Percentiles rank a stretch among this genome's conserved stretches.
Conservation (phyloP, 2,888 invertebrate genomes). For the Tetanocera ferruginea region DNA sequence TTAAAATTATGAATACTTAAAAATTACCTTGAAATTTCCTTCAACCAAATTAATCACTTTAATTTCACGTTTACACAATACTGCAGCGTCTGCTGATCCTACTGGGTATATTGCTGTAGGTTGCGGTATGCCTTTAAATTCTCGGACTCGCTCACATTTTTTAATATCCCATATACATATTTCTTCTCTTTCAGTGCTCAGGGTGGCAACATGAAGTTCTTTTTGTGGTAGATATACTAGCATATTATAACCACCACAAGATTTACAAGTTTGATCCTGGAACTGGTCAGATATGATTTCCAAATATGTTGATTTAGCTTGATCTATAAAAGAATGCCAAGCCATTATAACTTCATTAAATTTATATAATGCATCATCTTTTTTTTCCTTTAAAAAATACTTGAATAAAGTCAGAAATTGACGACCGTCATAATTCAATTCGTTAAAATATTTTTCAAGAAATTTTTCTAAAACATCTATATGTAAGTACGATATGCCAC, state of each 20-base stretch:
- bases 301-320: conserved; percentile 70
- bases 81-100: conserved; percentile 81
- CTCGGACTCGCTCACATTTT: conserved; percentile 77
- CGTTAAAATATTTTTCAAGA: conserved; percentile 79
- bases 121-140: conserved; percentile 80
- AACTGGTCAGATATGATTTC: conserved; percentile 64
- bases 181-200: conserved; percentile 81
- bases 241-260: conserved; percentile 67
- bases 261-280: conserved; percentile 51
- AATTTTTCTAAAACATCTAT: conserved; percentile 73
- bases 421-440: conserved; percentile 84
- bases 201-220: conserved; percentile 81
- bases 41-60: conserved; percentile 84
- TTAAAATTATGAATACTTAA: too few relatives aligned
- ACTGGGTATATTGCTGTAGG: conserved; percentile 85
- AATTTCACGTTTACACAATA: conserved; percentile 85
- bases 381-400: conserved; percentile 70
- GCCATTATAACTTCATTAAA: conserved; percentile 63
- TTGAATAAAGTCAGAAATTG: conserved; percentile 84
- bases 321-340: conserved; percentile 64
- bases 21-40: conserved; percentile 71
- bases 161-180: conserved; percentile 86
- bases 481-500: conserved; percentile 68
- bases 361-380: conserved; percentile 55
- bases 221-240: conserved; percentile 70